Percentiles rank a stretch among this genome's conserved stretches.
Evolutionary conservation across 2,888 invertebrate genomes (phyloP).

Genomic region (Hofmannophila pseudospretella): DNA sequence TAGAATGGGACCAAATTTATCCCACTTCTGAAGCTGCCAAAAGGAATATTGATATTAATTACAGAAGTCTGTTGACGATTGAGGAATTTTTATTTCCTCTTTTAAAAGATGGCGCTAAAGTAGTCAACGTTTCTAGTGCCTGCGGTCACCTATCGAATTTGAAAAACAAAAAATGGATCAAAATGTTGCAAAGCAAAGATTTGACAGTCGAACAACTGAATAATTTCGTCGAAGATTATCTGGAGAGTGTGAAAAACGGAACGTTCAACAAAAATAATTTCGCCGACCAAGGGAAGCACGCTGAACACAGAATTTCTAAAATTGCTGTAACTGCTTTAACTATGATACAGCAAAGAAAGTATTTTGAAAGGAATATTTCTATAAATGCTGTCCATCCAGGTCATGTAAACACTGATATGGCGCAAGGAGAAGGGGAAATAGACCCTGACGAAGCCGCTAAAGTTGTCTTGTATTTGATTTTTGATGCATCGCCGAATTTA

Average conservation of each 20-base stretch:
- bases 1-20: slow-evolving; percentile 55
- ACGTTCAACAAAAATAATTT: slow-evolving; percentile 59
- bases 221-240: slow-evolving; percentile 54
- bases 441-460: slow-evolving; percentile 78
- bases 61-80: slow-evolving; percentile 49
- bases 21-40: slow-evolving; percentile 63
- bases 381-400: slow-evolving; percentile 66
- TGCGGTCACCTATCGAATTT: slow-evolving; percentile 64
- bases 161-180: slow-evolving; percentile 52
- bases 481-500: slow-evolving; percentile 78
- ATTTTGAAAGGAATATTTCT: slow-evolving; percentile 45
- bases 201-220: slow-evolving; percentile 52
- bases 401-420: slow-evolving; percentile 56
- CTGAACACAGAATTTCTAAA: slow-evolving; percentile 64
- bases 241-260: slow-evolving; percentile 57
- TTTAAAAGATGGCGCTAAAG: slow-evolving; percentile 82
- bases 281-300: slow-evolving; percentile 64
- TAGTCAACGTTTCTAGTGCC: slow-evolving; percentile 82
- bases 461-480: slow-evolving; percentile 79
- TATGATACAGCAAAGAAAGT: slow-evolving; percentile 54
- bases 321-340: slow-evolving; percentile 60
- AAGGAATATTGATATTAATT: slow-evolving; percentile 56
- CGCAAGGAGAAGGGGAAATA: slow-evolving; percentile 71
- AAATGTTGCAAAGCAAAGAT: slow-evolving; percentile 39
- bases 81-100: slow-evolving; percentile 81